Percentiles rank a stretch among this genome's conserved stretches.
These are phyloP conservation scores for Mustela lutreola DNA, from an alignment of 2,113 vertebrate species.

Conservation along the genomic window DNA sequence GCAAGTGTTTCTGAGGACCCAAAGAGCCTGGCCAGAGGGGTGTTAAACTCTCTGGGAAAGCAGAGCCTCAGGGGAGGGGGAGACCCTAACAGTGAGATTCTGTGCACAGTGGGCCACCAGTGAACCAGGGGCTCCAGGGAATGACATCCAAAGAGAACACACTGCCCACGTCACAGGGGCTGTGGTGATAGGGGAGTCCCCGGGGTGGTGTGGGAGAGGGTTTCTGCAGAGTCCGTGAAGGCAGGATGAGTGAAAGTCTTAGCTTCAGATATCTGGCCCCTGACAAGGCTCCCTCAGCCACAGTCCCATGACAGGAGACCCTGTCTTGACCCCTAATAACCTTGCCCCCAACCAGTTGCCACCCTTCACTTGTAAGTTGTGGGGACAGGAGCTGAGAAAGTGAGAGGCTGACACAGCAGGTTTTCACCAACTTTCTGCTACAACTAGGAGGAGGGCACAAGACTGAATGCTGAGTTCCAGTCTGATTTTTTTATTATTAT, in stretches of 20 bases:
- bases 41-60: background rate
- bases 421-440: background rate
- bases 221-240: background rate
- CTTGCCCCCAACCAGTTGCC: accelerated
- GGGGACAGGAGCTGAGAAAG: background rate
- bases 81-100: background rate
- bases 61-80: background rate
- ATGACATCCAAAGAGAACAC: background rate
- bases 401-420: background rate
- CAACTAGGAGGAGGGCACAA: background rate
- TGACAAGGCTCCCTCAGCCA: background rate
- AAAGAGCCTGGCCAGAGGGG: background rate
- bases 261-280: background rate
- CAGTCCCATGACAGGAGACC: background rate
- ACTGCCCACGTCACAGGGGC: background rate
- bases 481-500: background rate
- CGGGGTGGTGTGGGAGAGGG: too few species aligned
- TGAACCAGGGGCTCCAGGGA: background rate
- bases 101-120: background rate
- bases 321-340: background rate
- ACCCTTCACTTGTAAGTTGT: background rate
- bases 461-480: background rate
- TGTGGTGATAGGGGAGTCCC: background rate
- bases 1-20: background rate
- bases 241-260: background rate